A percentile compares a stretch with the other conserved stretches of the same genome.
Conservation (phyloP, 2,888 invertebrate genomes). For the Amphipyra tragopoginis region DNA sequence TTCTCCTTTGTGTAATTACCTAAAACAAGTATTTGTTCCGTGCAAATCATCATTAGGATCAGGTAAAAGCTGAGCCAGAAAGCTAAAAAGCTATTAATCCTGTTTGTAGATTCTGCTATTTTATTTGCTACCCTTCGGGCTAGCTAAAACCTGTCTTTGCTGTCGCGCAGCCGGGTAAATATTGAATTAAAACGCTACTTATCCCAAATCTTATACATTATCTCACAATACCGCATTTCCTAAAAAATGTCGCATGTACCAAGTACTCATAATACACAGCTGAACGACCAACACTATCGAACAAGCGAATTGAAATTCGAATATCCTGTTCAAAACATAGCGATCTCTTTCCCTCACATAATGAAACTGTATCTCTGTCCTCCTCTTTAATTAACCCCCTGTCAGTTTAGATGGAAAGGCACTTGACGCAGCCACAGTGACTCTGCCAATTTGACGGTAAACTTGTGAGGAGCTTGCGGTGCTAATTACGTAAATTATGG, state of each 20-base stretch:
- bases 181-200: too few relatives aligned
- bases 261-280: conserved; percentile 23
- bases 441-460: conserved; percentile 81
- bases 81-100: too few relatives aligned
- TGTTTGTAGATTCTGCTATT: too few relatives aligned
- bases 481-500: conserved; percentile 44
- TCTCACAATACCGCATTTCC: background rate
- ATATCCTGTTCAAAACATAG: conserved; percentile 29
- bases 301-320: conserved; percentile 59
- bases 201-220: too few relatives aligned
- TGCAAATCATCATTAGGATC: too few relatives aligned
- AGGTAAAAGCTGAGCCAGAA: too few relatives aligned
- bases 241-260: conserved; percentile 2
- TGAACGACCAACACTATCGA: conserved; percentile 31
- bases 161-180: too few relatives aligned
- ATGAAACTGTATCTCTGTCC: conserved; percentile 43
- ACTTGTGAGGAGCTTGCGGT: conserved; percentile 70
- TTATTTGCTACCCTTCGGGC: too few relatives aligned
- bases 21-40: too few relatives aligned
- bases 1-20: too few relatives aligned
- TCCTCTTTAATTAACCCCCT: conserved; percentile 74
- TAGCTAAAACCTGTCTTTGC: too few relatives aligned
- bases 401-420: conserved; percentile 78
- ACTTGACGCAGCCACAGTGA: conserved; percentile 78
- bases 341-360: conserved; percentile 45